Evolutionary conservation across 64 coral and sea anemone species (phyloP).

Genomic region (Trachythela sp.): DNA sequence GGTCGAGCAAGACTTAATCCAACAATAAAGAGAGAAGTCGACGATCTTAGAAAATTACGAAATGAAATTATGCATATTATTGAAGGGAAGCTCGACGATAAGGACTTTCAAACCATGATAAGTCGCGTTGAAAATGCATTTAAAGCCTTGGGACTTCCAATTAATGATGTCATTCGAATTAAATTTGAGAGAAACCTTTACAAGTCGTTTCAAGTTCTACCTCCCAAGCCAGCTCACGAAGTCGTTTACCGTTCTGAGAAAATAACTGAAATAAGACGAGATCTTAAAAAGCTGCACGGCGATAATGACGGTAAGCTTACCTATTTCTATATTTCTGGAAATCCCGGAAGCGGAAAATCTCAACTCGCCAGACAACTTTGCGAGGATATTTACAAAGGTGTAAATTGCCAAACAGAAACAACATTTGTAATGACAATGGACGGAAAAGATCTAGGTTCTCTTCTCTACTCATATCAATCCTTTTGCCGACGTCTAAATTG

Average conservation of each 20-base stretch:
- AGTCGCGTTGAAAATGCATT: constrained; percentile 12
- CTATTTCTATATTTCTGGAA: constrained; percentile 6
- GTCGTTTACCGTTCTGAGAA: background rate
- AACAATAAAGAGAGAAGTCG: background rate
- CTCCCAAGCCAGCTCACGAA: background rate
- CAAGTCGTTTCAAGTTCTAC: background rate
- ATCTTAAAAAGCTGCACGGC: background rate
- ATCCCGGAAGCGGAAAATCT: constrained; percentile 5
- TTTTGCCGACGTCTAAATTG: constrained; percentile 35
- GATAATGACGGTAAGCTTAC: background rate
- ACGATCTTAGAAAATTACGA: constrained; percentile 30
- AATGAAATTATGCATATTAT: constrained; percentile 17
- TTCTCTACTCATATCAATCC: constrained; percentile 8
- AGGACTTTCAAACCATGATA: constrained; percentile 4
- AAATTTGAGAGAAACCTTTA: background rate
- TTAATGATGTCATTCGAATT: background rate
- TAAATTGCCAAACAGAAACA: background rate
- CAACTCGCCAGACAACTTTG: constrained; percentile 27
- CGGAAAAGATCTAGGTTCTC: background rate
- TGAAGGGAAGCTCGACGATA: background rate
- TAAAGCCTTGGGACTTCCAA: background rate
- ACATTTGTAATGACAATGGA: background rate
- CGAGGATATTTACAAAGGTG: background rate
- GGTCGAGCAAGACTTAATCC: background rate
- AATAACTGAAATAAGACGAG: background rate